Percentiles rank a stretch among this genome's conserved stretches.
Conservation (phyloP, 2,797 vertebrate species). For the Poeciliopsis paucimaculata region DNA sequence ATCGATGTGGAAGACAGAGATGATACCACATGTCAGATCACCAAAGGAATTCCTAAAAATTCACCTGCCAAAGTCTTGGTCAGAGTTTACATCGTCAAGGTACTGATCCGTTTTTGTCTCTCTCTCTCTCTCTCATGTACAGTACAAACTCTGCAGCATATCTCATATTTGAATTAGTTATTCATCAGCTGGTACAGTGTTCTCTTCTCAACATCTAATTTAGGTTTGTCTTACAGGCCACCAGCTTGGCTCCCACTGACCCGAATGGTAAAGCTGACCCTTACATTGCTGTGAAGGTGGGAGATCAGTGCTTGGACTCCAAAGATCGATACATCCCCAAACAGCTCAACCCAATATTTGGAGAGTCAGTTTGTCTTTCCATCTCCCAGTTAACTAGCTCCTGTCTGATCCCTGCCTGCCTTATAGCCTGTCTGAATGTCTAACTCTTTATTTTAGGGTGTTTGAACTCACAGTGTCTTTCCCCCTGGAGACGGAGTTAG, state of each 20-base stretch:
- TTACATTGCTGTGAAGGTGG: constrained; percentile 87
- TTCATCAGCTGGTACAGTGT: too few species aligned
- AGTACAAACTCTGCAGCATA: background rate
- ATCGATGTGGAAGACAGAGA: constrained; percentile 73
- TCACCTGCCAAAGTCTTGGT: constrained; percentile 89
- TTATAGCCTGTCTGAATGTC: background rate
- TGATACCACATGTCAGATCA: constrained; percentile 77
- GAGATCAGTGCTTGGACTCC: constrained; percentile 82
- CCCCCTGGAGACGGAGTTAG: constrained; percentile 89
- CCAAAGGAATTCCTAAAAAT: constrained; percentile 88
- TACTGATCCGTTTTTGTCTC: constrained; percentile 50
- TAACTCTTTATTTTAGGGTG: constrained; percentile 78
- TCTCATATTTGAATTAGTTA: background rate
- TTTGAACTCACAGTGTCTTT: constrained; percentile 91
- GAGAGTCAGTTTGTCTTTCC: constrained; percentile 85
- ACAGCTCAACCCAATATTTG: constrained; percentile 93
- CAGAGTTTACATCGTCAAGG: constrained; percentile 91
- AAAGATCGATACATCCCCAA: constrained; percentile 93
- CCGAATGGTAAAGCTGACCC: constrained; percentile 94
- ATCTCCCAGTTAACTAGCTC: background rate
- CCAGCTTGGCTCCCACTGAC: constrained; percentile 88
- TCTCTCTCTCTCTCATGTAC: background rate
- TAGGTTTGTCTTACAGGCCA: constrained; percentile 80
- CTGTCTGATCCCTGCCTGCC: background rate
- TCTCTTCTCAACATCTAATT: background rate